Evolutionary conservation across 2,888 invertebrate species (phyloP).

Genomic region (Hanleya hanleyi): DNA sequence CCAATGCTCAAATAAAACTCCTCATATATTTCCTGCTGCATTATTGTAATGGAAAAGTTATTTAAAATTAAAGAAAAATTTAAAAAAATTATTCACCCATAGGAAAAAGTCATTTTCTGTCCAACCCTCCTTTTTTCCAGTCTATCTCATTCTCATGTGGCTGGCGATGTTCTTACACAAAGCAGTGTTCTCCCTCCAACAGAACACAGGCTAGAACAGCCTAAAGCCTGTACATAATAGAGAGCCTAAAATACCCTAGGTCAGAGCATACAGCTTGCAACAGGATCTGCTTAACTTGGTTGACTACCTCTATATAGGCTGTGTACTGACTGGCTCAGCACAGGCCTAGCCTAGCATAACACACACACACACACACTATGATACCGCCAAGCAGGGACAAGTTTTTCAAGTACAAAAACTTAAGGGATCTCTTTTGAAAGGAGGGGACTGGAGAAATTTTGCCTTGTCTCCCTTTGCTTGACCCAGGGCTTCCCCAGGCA

Average conservation of each 20-base stretch:
- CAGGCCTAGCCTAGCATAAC: background rate
- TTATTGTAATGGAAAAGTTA: background rate
- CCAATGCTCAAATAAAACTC: conserved; percentile 1
- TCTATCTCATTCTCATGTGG: no score
- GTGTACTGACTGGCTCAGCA: background rate
- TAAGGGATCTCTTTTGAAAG: background rate
- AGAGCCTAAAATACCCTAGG: conserved; percentile 7
- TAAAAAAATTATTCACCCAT: background rate
- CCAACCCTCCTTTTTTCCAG: background rate
- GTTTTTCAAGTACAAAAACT: background rate
- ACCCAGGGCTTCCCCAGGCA: background rate
- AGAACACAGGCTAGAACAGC: no score
- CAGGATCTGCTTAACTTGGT: conserved; percentile 11
- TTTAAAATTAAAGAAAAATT: background rate
- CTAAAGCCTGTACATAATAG: conserved; percentile 2
- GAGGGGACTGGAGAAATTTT: conserved; percentile 1
- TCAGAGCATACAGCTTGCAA: conserved; percentile 9
- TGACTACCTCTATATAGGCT: conserved; percentile 11
- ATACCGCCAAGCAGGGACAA: background rate
- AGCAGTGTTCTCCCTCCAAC: no score
- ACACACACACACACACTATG: no score
- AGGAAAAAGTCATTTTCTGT: background rate
- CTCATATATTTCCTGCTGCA: conserved; percentile 2
- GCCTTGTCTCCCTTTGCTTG: background rate
- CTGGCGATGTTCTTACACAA: no score